phyloP scores from a whole-genome alignment of 2,113 vertebrate genomes.

The Gambusia affinis region DNA sequence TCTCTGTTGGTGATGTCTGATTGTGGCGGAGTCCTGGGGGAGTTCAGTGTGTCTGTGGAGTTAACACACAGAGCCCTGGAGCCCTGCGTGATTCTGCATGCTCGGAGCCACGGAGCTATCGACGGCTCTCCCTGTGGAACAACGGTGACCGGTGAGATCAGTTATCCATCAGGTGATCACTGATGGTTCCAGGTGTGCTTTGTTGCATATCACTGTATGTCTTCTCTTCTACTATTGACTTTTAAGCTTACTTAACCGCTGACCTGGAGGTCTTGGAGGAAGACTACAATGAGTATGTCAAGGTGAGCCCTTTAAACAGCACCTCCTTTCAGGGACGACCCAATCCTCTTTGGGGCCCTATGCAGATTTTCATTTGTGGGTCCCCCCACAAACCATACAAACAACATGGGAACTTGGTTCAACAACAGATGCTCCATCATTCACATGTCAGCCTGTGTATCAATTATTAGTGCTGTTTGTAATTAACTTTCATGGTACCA shows the following conservation, averaged over 20 bases:
- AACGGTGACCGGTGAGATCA: constrained; percentile 80
- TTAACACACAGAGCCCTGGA: constrained; percentile 57
- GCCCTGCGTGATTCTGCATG: constrained; percentile 80
- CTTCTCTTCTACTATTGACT: background rate
- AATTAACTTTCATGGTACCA: no score
- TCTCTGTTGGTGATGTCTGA: constrained; percentile 77
- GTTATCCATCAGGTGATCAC: background rate
- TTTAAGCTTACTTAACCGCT: constrained; percentile 79
- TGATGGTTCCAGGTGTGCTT: constrained; percentile 2
- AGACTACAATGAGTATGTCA: constrained; percentile 83
- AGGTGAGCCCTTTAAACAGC: constrained; percentile 70
- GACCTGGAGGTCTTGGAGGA: constrained; percentile 84
- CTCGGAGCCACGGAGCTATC: constrained; percentile 72
- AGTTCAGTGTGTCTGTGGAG: constrained; percentile 78
- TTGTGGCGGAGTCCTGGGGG: constrained; percentile 75
- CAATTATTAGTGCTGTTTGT: no score
- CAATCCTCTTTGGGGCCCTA: no score
- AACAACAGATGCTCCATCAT: no score
- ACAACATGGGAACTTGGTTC: no score
- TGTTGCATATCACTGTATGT: background rate
- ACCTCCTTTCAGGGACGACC: no score
- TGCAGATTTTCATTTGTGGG: no score
- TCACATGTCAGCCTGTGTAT: no score
- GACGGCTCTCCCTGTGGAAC: constrained; percentile 80
- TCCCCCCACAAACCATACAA: no score